Evolutionary conservation across 2,113 vertebrate genomes (phyloP), one percentile per base, ranked within the genome.

Genomic region (Tragelaphus imberbis): DNA sequence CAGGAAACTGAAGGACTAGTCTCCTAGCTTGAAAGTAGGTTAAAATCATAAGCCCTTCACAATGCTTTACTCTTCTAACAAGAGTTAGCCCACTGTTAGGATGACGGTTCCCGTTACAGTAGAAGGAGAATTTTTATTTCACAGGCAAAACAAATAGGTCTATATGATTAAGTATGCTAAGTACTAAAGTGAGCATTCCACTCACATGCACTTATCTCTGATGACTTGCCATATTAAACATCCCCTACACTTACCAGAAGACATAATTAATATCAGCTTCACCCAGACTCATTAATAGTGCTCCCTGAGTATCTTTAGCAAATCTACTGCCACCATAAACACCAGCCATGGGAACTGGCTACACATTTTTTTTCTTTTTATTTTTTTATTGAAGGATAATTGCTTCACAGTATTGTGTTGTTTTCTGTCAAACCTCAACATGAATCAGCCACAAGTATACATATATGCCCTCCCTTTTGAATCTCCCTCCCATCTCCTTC

Each of bases 251-350:
- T 7, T 82, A 82, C 61, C 85, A 94, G 94, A 93, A 5, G 94
- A 63, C 55, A 51, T 79, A 98, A 95, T 90, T 98, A 97, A 95
- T 91, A 96, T 10, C 55, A 97, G 53, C 51, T 92, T 91, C 71
- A 27, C 61, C 91, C 28, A 89, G 92, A 65, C 49, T 63, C 61
- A 79, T 92, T 97, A 80, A 23, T 28, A 92, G 87, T 95, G 33
- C 81, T 96, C 96, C 92, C 79, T 93, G 95, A 97, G 86, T 91
- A 91, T 59, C 61, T 97, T 90, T 87, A 96, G 96, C 65, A 84
- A 95, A 93, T 93, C 36, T 94, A 97, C 44, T 19, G 36, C 30
- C 88, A 49, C 49, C 75, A 14, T 13, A 95, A 93, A 97, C 86
- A 30, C 44, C 0, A 96, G 90, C 49, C 81, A 80, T 80, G 36